Evolutionary conservation across 2,113 vertebrate genomes (phyloP).

Genomic region (Corythornis cristatus): DNA sequence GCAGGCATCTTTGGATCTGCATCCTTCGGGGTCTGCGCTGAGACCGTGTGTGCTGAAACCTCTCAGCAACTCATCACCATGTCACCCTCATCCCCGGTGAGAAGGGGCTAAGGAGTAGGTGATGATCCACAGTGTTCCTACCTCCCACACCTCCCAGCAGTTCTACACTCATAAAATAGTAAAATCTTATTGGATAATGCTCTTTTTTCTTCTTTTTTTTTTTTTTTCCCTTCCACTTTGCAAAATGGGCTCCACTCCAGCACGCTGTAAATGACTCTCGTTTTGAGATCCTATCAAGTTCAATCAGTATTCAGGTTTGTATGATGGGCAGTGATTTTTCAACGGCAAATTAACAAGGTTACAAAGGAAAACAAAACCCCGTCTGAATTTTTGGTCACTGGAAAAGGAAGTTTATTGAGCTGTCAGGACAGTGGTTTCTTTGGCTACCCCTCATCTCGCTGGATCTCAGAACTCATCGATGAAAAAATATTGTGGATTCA

Average conservation of each 20-base stretch:
- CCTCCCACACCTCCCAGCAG: background rate
- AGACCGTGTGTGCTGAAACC: accelerated
- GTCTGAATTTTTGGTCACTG: background rate
- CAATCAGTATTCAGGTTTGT: background rate
- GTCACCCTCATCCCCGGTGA: accelerated
- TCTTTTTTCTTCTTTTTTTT: background rate
- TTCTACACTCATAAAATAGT: background rate
- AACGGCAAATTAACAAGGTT: background rate
- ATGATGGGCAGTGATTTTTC: background rate
- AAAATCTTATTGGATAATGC: background rate
- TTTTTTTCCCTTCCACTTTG: background rate
- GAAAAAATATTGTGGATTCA: background rate
- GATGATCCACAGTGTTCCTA: background rate
- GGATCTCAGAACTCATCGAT: background rate
- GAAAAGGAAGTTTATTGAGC: background rate
- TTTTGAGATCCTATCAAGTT: background rate
- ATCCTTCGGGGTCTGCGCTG: background rate
- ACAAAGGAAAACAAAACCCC: background rate
- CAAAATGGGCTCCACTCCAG: background rate
- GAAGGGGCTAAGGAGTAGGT: background rate
- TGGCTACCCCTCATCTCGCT: background rate
- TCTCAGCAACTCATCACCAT: background rate
- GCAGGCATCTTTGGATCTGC: background rate
- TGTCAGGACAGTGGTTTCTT: background rate
- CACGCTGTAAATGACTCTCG: accelerated